Evolutionary conservation across 2,888 invertebrate species (phyloP), one percentile per base, ranked within the genome.

Genomic region (Meteorus colon): DNA sequence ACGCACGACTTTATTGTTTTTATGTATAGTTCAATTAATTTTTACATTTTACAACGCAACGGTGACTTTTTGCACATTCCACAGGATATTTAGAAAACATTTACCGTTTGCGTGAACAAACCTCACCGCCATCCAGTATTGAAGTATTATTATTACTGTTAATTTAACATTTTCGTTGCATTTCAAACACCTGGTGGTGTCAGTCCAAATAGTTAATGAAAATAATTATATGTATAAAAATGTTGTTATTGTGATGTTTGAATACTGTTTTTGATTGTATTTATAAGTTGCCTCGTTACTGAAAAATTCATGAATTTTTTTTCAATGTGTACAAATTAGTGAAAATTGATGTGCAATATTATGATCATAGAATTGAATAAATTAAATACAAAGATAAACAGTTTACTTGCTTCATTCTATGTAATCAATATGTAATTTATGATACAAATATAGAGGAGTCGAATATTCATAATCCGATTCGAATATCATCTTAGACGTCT

Each of bases 111-210:
- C 31, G n/a, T 12, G 31, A 29, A n/a, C 4, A 62, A 29, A 62
- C 62, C 62, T 62, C 62, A 65, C 16, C 65, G 37, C 65, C 65
- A 65, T 65, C 37, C 65, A 65, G 65, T 65, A 65, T 65, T 65
- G 37, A 37, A 63, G 2, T 34, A 31, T 34, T 63, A 31, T 63
- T 16, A 31, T 4, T 31, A 29, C 8, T 6, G 2, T 29, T 14
- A 34, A 8, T 65, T 34, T 41, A 6, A 12, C 8, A 65, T 65
- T 65, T 37, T 8, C 19, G 10, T 41, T 41, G n/a, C 16, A 37
- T 37, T 65, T 65, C 14, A 8, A 37, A n/a, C 65, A 14, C n/a
- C 24, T 24, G 0, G 19, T 19, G 19, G 37, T 12, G 65, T 34
- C 4, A 63, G 14, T 34, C 63, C 29, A 31, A 8, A 55, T 19